phyloP scores from a whole-genome alignment of 1,140 invertebrate genomes.

The Tetramorium parvispinum region DNA sequence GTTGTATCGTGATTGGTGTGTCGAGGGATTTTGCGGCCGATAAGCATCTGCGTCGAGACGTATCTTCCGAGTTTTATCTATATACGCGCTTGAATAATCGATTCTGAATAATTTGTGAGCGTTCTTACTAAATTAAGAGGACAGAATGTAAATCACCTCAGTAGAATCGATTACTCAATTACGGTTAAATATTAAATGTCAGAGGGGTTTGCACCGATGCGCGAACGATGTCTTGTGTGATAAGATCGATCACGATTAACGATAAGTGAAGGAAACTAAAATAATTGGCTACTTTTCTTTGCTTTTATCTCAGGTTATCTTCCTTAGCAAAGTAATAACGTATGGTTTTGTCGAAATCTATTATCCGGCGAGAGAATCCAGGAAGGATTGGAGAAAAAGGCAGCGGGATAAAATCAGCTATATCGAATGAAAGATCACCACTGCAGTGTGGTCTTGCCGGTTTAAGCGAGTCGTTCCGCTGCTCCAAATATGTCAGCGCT shows the following conservation, averaged over 20 bases:
- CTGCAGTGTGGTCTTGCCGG: conserved; percentile 19
- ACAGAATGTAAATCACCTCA: background rate
- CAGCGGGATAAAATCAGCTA: conserved; percentile 13
- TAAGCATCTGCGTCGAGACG: background rate
- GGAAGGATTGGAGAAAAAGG: background rate
- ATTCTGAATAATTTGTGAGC: background rate
- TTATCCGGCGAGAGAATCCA: background rate
- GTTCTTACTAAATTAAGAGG: background rate
- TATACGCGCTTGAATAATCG: background rate
- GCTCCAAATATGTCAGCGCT: conserved; percentile 63
- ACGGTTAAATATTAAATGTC: background rate
- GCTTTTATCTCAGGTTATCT: background rate
- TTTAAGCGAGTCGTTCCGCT: conserved; percentile 42
- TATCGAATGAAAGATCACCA: conserved; percentile 44
- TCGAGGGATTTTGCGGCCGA: background rate
- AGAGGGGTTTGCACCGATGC: background rate
- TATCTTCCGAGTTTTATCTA: background rate
- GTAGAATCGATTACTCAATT: conserved; percentile 8
- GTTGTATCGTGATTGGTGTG: background rate
- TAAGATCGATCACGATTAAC: background rate
- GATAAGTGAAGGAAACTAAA: background rate
- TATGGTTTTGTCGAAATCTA: background rate
- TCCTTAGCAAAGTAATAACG: background rate
- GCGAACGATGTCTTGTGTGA: background rate
- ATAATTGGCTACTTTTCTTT: background rate